phyloP scores from a whole-genome alignment of 1,140 invertebrate genomes.

The Wiebesia pumilae region DNA sequence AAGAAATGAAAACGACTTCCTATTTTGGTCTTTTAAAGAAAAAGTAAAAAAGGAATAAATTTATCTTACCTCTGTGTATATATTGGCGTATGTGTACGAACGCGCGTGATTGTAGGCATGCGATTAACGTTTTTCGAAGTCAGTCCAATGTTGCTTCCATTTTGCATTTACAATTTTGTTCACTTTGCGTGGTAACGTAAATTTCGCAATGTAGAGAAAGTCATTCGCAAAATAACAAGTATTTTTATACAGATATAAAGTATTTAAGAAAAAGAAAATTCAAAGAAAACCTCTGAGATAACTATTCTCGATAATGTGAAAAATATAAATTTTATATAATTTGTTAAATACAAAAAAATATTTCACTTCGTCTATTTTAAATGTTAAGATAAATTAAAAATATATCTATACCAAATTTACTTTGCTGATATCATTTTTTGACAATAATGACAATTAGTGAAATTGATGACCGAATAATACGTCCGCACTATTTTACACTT shows the following conservation, averaged over 20 bases:
- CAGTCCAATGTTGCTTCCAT: slow-evolving; percentile 31
- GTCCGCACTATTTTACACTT: no score
- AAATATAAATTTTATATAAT: no score
- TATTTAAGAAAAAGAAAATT: slow-evolving; percentile 4
- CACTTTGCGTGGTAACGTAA: slow-evolving; percentile 3
- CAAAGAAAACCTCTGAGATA: slow-evolving; percentile 3
- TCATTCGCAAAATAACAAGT: neutral
- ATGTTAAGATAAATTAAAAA: no score
- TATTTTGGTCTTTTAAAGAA: neutral
- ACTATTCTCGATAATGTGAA: no score
- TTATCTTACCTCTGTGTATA: neutral
- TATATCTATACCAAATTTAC: no score
- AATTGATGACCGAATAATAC: no score
- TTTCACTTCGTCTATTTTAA: no score
- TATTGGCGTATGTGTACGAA: neutral
- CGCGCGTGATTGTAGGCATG: neutral
- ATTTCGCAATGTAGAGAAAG: slow-evolving; percentile 34
- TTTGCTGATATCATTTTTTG: no score
- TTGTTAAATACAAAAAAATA: no score
- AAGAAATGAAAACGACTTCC: slow-evolving; percentile 23
- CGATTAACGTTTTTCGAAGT: slow-evolving; percentile 22
- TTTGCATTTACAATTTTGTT: slow-evolving; percentile 27
- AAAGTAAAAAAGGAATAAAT: neutral
- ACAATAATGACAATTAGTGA: no score
- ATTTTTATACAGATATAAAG: neutral